A percentile compares a stretch with the other conserved stretches of the same genome.
Evolutionary conservation across 2,888 invertebrate genomes (phyloP).

Genomic region (Lithophane semibrunnea): DNA sequence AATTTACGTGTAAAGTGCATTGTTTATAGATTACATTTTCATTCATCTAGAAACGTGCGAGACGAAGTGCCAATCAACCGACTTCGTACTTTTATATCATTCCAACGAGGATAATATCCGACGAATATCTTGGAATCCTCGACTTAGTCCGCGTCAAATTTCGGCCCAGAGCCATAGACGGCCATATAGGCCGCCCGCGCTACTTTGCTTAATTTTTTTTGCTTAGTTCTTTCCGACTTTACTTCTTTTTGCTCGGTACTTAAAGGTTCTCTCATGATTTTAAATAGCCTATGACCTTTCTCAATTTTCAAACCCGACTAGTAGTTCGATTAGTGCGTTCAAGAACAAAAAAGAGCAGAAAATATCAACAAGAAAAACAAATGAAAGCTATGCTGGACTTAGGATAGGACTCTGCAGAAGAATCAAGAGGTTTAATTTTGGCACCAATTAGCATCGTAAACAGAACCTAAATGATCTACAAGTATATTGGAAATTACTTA

Average conservation of each 20-base stretch:
- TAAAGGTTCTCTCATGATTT: too few relatives aligned
- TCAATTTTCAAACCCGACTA: too few relatives aligned
- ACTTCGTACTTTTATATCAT: background rate
- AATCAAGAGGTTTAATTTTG: background rate
- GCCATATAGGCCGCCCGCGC: too few relatives aligned
- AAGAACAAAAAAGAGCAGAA: background rate
- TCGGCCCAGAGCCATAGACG: too few relatives aligned
- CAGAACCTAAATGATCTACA: background rate
- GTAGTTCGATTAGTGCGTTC: too few relatives aligned
- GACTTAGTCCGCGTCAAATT: too few relatives aligned
- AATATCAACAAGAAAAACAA: background rate
- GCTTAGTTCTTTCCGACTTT: too few relatives aligned
- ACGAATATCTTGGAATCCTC: too few relatives aligned
- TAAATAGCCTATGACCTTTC: too few relatives aligned
- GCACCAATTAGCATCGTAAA: background rate
- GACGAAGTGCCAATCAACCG: background rate
- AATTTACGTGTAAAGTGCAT: slow-evolving; percentile 31
- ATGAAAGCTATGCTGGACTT: background rate
- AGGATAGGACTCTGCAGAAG: background rate
- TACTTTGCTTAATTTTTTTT: too few relatives aligned
- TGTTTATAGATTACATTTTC: background rate
- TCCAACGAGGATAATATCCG: background rate
- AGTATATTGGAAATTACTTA: background rate
- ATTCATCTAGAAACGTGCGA: background rate
- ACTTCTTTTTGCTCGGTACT: too few relatives aligned